phyloP scores from a whole-genome alignment of 2,888 invertebrate genomes.

The Nomada lathburiana region DNA sequence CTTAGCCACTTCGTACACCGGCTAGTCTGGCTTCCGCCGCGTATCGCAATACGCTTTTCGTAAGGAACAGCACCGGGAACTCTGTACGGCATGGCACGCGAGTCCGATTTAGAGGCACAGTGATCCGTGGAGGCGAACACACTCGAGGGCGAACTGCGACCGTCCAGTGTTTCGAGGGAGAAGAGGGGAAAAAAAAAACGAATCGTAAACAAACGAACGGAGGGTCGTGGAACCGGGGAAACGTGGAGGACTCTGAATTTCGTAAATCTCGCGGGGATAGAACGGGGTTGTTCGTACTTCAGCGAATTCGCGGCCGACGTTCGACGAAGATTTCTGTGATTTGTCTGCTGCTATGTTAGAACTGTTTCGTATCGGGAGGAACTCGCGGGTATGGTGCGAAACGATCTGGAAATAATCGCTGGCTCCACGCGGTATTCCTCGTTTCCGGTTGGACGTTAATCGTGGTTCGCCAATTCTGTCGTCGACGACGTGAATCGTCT shows the following conservation, averaged over 20 bases:
- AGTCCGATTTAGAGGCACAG: slow-evolving; percentile 6
- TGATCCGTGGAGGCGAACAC: slow-evolving; percentile 8
- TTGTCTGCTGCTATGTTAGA: too few relatives aligned
- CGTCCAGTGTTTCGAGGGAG: too few relatives aligned
- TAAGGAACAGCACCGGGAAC: slow-evolving; percentile 25
- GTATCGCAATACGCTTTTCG: slow-evolving; percentile 80
- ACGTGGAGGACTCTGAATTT: neutral
- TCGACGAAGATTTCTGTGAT: slow-evolving; percentile 3
- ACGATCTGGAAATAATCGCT: too few relatives aligned
- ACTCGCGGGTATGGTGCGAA: too few relatives aligned
- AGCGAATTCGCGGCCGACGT: neutral
- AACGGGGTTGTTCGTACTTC: too few relatives aligned
- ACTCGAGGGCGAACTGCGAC: too few relatives aligned
- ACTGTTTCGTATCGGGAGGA: too few relatives aligned
- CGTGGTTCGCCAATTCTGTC: slow-evolving; percentile 9
- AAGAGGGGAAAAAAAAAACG: too few relatives aligned
- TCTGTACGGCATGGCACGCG: slow-evolving; percentile 44
- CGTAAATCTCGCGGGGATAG: neutral
- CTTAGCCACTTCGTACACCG: slow-evolving; percentile 82
- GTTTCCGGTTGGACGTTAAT: too few relatives aligned
- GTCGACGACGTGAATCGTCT: slow-evolving; percentile 17
- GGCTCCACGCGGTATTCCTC: neutral
- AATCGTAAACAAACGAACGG: neutral
- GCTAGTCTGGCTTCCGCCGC: slow-evolving; percentile 83
- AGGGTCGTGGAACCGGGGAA: neutral